Conservation (phyloP, 1,140 invertebrate genomes). For the Eufriesea mexicana region DNA sequence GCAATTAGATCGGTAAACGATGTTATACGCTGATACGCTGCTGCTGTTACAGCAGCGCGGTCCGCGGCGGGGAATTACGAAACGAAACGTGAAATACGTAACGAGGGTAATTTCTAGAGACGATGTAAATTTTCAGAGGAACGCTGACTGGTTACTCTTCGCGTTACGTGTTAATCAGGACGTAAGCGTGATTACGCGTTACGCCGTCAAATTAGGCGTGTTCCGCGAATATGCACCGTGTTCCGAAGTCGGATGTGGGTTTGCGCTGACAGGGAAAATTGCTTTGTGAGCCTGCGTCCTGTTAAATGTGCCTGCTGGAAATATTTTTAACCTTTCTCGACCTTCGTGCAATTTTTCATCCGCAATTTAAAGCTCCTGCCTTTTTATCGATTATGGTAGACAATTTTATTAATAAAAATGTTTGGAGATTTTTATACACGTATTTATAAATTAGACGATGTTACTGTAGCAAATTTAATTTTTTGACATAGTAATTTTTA, state of each 20-base stretch:
- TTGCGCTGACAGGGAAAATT: neutral
- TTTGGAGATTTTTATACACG: too few relatives aligned
- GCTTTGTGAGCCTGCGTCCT: neutral
- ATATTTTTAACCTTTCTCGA: too few relatives aligned
- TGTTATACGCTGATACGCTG: constrained; percentile 4
- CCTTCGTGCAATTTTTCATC: too few relatives aligned
- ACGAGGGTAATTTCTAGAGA: neutral
- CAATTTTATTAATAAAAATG: too few relatives aligned
- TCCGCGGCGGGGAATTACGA: neutral
- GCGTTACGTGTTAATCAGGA: neutral
- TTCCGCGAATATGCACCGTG: neutral
- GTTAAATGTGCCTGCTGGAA: neutral
- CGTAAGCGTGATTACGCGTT: constrained; percentile 7
- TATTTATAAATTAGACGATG: too few relatives aligned
- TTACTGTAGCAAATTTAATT: too few relatives aligned
- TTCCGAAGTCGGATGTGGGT: neutral
- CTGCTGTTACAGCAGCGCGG: neutral
- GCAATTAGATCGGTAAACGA: constrained; percentile 9
- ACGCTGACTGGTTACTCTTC: neutral
- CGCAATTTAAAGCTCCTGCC: too few relatives aligned
- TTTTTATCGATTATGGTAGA: too few relatives aligned
- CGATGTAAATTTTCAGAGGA: neutral
- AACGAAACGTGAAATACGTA: constrained; percentile 18
- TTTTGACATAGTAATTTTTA: too few relatives aligned
- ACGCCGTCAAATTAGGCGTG: neutral